A percentile compares a stretch with the other conserved stretches of the same genome.
Conservation (phyloP, 64 coral and sea anemone species). For the Montipora foliosa region DNA sequence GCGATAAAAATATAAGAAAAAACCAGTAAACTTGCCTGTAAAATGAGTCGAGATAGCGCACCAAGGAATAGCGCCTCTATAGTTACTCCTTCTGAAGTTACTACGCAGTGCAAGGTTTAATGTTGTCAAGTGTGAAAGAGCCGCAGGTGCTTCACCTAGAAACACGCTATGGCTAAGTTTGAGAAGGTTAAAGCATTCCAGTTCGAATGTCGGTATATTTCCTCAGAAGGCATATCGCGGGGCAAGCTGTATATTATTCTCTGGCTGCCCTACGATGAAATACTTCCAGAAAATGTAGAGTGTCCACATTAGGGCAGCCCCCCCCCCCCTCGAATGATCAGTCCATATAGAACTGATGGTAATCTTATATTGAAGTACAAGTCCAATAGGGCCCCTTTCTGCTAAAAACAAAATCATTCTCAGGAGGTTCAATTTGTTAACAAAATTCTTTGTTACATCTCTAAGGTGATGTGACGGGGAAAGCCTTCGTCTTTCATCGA, state of each 20-base stretch:
- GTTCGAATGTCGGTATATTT: too few relatives aligned
- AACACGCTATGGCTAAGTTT: too few relatives aligned
- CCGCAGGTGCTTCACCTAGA: too few relatives aligned
- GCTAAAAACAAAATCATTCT: slow-evolving; percentile 3
- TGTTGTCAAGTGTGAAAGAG: background rate
- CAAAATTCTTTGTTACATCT: background rate
- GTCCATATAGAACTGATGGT: slow-evolving; percentile 12
- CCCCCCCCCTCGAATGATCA: background rate
- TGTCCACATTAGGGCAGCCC: background rate
- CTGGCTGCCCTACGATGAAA: background rate
- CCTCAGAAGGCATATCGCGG: background rate
- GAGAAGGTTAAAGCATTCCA: too few relatives aligned
- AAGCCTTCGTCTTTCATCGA: background rate
- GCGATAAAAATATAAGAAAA: too few relatives aligned
- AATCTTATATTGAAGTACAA: slow-evolving; percentile 7
- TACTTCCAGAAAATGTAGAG: slow-evolving; percentile 1
- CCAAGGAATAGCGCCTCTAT: slow-evolving; percentile 11
- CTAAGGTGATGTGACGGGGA: background rate
- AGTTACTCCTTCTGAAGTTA: background rate
- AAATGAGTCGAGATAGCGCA: background rate
- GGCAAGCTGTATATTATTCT: background rate
- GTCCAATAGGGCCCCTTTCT: slow-evolving; percentile 3
- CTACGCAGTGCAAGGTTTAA: background rate
- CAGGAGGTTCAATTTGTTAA: background rate
- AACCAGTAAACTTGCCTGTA: background rate